These are phyloP conservation scores for Hirundo rustica DNA, from an alignment of 2,797 vertebrate genomes.

Conservation along the genomic window DNA sequence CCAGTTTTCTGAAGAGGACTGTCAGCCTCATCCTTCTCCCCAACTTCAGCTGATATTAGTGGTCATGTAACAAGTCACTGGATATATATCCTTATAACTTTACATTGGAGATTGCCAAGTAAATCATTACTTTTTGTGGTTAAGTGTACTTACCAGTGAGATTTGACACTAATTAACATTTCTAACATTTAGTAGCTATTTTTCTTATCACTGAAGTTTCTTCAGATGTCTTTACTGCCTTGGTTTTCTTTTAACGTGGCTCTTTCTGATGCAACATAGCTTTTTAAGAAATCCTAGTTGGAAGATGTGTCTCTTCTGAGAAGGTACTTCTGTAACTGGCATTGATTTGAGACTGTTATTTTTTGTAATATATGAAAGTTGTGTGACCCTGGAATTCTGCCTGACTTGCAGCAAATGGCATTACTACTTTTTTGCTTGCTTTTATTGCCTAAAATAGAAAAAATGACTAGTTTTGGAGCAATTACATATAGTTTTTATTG, in stretches of 20 bases:
- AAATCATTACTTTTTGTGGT: no score
- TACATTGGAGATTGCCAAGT: no score
- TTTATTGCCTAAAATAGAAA: background rate
- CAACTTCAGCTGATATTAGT: background rate
- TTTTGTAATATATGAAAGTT: background rate
- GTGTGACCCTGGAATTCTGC: background rate
- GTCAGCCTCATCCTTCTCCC: background rate
- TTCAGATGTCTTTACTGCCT: background rate
- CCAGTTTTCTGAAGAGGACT: background rate
- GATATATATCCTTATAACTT: background rate
- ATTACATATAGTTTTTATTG: background rate
- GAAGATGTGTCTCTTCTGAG: background rate
- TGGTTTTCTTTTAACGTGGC: background rate
- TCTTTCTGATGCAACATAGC: background rate
- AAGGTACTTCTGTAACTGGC: background rate
- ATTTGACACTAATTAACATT: background rate
- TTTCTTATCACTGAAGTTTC: background rate
- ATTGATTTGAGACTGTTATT: background rate
- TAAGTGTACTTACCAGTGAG: background rate
- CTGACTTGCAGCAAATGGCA: background rate
- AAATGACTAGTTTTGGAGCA: background rate
- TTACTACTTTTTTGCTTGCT: background rate
- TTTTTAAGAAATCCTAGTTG: background rate
- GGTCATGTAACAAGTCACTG: background rate
- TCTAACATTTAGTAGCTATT: background rate